Conservation (phyloP, 2,113 vertebrate species). For the Cervus canadensis region DNA sequence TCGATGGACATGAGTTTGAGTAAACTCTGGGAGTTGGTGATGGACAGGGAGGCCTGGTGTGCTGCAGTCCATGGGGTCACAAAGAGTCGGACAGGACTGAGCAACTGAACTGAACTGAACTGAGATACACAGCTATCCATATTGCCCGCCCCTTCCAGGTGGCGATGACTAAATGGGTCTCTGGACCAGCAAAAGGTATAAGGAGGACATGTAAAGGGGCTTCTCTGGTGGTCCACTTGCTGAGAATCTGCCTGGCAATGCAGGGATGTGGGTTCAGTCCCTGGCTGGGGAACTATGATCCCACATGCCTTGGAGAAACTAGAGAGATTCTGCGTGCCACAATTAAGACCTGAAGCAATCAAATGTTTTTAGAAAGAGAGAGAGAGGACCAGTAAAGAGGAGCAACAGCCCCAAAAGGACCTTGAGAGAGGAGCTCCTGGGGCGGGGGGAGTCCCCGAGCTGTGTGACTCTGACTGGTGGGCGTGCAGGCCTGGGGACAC, state of each 20-base stretch:
- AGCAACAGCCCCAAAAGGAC: not conserved
- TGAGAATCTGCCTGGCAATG: not conserved
- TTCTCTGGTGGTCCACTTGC: not conserved
- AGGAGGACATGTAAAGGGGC: not conserved
- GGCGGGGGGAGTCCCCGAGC: too few species aligned
- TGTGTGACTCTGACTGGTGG: not conserved
- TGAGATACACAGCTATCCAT: rapidly evolving
- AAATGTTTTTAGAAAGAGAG: not conserved
- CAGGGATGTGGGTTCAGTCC: not conserved
- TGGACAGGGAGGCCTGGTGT: not conserved
- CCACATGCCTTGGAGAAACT: not conserved
- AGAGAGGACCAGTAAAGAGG: not conserved
- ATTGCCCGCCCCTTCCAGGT: rapidly evolving
- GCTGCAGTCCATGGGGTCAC: rapidly evolving
- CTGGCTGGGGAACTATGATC: not conserved
- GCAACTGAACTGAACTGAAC: not conserved
- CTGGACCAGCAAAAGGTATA: not conserved
- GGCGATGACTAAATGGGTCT: rapidly evolving
- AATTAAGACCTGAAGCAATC: not conserved
- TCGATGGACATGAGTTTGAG: not conserved
- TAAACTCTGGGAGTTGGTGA: not conserved
- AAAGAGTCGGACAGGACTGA: not conserved
- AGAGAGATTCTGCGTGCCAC: not conserved
- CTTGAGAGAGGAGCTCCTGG: not conserved
- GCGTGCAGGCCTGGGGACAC: rapidly evolving